Percentiles rank a stretch among this genome's conserved stretches.
These are phyloP conservation scores for Stichopus chloronotus DNA, from an alignment of 35 echinoderm and acorn worm species.

Conservation along the genomic window DNA sequence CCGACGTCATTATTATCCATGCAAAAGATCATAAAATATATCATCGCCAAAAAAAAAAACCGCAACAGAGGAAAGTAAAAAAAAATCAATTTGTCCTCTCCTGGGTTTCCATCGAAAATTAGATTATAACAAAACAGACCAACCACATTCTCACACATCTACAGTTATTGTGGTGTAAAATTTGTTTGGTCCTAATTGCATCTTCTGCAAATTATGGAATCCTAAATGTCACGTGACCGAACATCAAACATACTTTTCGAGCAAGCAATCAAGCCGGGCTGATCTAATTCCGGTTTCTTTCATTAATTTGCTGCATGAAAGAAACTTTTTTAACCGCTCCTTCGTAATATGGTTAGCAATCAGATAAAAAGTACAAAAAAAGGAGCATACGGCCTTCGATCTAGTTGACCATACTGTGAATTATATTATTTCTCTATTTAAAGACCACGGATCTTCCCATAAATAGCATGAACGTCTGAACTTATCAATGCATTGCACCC, in stretches of 20 bases:
- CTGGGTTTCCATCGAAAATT: slow-evolving; percentile 31
- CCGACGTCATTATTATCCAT: slow-evolving; percentile 13
- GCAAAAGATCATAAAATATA: slow-evolving; percentile 10
- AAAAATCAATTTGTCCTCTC: slow-evolving; percentile 33
- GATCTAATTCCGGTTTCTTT: slow-evolving; percentile 41
- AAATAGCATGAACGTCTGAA: too few relatives aligned
- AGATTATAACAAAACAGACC: slow-evolving; percentile 45
- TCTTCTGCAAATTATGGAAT: slow-evolving; percentile 41
- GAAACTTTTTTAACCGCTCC: too few relatives aligned
- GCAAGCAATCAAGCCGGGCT: slow-evolving; percentile 18
- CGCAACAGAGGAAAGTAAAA: background rate
- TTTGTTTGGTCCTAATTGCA: slow-evolving; percentile 30
- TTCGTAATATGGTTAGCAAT: too few relatives aligned
- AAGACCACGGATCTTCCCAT: too few relatives aligned
- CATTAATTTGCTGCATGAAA: background rate
- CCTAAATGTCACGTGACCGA: slow-evolving; percentile 44
- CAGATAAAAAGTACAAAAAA: background rate
- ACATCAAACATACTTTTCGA: slow-evolving; percentile 39
- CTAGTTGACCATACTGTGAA: too few relatives aligned
- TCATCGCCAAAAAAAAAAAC: background rate
- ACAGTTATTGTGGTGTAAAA: slow-evolving; percentile 23
- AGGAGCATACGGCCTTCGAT: too few relatives aligned
- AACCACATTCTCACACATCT: slow-evolving; percentile 16
- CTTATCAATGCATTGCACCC: too few relatives aligned
- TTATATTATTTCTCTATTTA: too few relatives aligned